Conservation (phyloP, 2,797 vertebrate species). For the Alcedo quadribrachys region DNA sequence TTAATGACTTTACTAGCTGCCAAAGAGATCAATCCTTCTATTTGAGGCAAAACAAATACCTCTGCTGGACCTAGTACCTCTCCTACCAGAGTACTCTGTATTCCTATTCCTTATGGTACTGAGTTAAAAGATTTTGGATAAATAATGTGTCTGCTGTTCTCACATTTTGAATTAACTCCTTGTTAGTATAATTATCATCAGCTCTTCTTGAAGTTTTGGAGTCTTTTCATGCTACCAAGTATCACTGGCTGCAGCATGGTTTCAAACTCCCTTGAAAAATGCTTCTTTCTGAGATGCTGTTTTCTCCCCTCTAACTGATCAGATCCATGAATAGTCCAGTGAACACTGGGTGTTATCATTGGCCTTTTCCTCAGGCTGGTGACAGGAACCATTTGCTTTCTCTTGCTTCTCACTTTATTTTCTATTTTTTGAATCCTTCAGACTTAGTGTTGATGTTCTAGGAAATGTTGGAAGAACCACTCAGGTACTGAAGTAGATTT, state of each 20-base stretch:
- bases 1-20: not conserved
- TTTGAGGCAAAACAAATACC: not conserved
- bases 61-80: not conserved
- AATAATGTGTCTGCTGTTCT: not conserved
- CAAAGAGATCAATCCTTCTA: not conserved
- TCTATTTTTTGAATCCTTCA: not conserved
- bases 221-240: not conserved
- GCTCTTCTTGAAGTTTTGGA: not conserved
- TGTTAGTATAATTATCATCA: not conserved
- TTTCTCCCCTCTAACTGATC: not conserved
- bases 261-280: not conserved
- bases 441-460: not conserved
- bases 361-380: not conserved
- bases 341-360: not conserved
- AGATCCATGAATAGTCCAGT: not conserved
- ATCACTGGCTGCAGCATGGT: not conserved
- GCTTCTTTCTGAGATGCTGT: not conserved
- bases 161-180: conserved; percentile 14
- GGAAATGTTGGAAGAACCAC: not conserved
- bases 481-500: not conserved
- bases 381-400: not conserved
- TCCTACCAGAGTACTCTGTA: not conserved
- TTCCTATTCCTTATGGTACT: not conserved
- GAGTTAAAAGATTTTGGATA: not conserved
- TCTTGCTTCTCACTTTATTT: not conserved